Conservation (phyloP, 2,113 vertebrate genomes). For the Lepisosteus oculatus region DNA sequence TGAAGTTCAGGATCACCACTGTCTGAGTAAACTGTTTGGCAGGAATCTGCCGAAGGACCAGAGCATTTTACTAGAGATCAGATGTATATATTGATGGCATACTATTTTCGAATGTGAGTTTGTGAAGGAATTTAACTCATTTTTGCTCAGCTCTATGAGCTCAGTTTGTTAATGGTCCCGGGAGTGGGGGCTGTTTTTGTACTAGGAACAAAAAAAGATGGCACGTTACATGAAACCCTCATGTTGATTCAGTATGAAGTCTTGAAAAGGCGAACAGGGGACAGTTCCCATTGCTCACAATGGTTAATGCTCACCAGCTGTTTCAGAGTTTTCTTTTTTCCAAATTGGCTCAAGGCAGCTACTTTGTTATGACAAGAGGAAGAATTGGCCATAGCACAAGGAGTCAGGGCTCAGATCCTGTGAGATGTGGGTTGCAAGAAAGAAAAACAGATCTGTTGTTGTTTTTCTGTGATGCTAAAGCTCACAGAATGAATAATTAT, state of each 20-base stretch:
- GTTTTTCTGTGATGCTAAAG: constrained; percentile 10
- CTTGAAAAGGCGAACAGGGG: constrained; percentile 30
- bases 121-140: too few relatives aligned
- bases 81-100: too few relatives aligned
- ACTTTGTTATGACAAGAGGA: constrained; percentile 49
- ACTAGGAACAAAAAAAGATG: too few relatives aligned
- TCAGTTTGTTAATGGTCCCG: too few relatives aligned
- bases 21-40: too few relatives aligned
- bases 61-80: too few relatives aligned
- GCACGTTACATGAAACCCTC: constrained; percentile 17
- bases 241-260: constrained; percentile 28
- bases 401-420: constrained; percentile 29
- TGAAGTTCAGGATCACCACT: too few relatives aligned
- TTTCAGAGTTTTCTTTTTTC: constrained; percentile 32
- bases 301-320: constrained; percentile 46
- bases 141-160: too few relatives aligned
- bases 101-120: too few relatives aligned
- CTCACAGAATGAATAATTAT: neutral
- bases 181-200: too few relatives aligned
- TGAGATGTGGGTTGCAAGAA: constrained; percentile 21
- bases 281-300: constrained; percentile 37
- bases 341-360: constrained; percentile 30
- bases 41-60: too few relatives aligned
- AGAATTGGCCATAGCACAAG: constrained; percentile 36
- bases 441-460: constrained; percentile 16